Conservation (phyloP, 2,113 vertebrate genomes). For the Misgurnus mizolepis region DNA sequence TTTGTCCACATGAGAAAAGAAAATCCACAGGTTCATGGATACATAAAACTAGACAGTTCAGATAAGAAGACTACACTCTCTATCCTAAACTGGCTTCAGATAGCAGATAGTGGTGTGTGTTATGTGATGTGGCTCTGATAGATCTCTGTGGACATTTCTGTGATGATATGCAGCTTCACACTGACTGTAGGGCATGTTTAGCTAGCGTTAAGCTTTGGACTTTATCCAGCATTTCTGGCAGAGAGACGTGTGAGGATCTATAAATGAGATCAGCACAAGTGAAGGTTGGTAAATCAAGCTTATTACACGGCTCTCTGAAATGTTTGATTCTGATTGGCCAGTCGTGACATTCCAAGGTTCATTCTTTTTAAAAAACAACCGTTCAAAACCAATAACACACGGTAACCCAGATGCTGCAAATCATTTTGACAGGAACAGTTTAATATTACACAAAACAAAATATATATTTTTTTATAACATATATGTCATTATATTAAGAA, state of each 20-base stretch:
- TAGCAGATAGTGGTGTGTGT: too few species aligned
- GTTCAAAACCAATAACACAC: too few species aligned
- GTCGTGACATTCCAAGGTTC: too few species aligned
- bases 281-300: conserved; percentile 13
- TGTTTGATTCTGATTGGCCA: too few species aligned
- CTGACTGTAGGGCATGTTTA: conserved; percentile 46
- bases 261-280: conserved; percentile 25
- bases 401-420: too few species aligned
- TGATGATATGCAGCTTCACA: background rate
- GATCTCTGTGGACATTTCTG: conserved; percentile 9
- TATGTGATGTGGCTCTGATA: background rate
- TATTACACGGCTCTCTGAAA: too few species aligned
- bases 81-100: background rate
- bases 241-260: conserved; percentile 14
- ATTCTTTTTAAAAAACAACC: too few species aligned
- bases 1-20: background rate
- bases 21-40: background rate
- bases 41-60: background rate
- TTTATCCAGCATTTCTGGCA: background rate
- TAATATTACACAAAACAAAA: too few species aligned
- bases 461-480: too few species aligned
- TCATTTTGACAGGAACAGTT: too few species aligned
- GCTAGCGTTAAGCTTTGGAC: conserved; percentile 46
- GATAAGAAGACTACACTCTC: background rate
- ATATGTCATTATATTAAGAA: too few species aligned